phyloP scores from a whole-genome alignment of 2,888 invertebrate genomes.

The Subacronicta megacephala region DNA sequence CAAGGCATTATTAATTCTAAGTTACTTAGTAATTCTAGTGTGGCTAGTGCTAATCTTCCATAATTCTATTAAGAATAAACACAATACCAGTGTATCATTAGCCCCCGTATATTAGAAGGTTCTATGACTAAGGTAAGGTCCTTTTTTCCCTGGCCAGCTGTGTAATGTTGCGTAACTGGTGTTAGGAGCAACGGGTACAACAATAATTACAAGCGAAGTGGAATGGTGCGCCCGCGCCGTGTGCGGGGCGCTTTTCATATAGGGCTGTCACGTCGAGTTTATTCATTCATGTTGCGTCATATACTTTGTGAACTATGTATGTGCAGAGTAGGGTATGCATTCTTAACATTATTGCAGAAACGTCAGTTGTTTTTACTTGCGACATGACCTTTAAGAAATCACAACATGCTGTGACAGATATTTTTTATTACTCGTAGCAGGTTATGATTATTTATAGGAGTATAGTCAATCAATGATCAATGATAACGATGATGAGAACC shows the following conservation, averaged over 20 bases:
- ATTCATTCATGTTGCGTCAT: constrained; percentile 31
- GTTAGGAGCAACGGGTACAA: constrained; percentile 41
- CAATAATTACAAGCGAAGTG: constrained; percentile 59
- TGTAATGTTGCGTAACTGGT: constrained; percentile 62
- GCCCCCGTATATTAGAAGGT: constrained; percentile 24
- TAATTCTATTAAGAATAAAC: constrained; percentile 31
- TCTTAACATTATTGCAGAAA: no score
- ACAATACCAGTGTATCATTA: constrained; percentile 32
- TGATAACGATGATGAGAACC: no score
- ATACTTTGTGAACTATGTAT: not conserved
- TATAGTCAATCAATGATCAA: no score
- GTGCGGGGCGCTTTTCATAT: constrained; percentile 52
- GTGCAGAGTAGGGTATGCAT: no score
- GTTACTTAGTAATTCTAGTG: no score
- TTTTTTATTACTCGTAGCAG: no score
- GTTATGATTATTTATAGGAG: no score
- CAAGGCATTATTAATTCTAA: no score
- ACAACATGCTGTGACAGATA: no score
- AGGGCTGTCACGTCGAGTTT: constrained; percentile 52
- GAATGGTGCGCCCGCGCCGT: constrained; percentile 54
- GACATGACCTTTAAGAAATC: no score
- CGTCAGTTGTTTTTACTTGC: no score
- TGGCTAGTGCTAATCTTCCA: constrained; percentile 3
- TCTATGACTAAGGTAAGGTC: constrained; percentile 32
- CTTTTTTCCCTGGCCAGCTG: constrained; percentile 42